Evolutionary conservation across 2,113 vertebrate genomes (phyloP), one percentile per base, ranked within the genome.

Genomic region (Caloenas nicobarica): DNA sequence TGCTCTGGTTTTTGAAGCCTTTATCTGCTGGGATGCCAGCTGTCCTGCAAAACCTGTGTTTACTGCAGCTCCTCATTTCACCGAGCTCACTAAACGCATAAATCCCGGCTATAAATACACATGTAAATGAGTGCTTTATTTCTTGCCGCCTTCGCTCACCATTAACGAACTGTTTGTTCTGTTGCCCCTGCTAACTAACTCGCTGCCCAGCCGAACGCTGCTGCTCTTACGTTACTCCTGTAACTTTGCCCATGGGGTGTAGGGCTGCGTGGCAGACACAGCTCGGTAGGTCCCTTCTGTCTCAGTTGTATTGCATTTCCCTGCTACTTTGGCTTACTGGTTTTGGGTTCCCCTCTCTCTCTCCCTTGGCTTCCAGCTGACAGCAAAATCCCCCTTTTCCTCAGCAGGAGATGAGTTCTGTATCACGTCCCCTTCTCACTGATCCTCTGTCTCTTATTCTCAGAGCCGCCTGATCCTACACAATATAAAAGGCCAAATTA

Each of bases 11-110:
- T 93, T 71, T 73, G 23, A 69, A 93, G 81, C 88, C 96, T 91
- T 82, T 74, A 54, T 94, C 91, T 83, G 71, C 84, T 78, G 96
- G 91, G 88, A 82, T 65, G 89, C 61, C 95, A 96, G 29, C 95
- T 95, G 96, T 91, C 91, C 84, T 89, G 65, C 86, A 85, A 51
- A 70, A 81, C 26, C 23, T 42, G 5, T 44, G 1, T 82, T 94
- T 44, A 22, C 86, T 89, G 85, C 86, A 91, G 65, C 80, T 73
- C 74, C 22, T n/a, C 42, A 5, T 92, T 77, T 82, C 21, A n/a
- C 93, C 78, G 26, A 95, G 94, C 96, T 97, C 95, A 72, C 79
- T 57, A 3, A 42, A 22, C 33, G 6, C 76, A 91, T 86, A n/a
- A 89, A 62, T 22, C 68, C 53, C 2, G 14, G 89, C 72, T 70